Base-by-base conservation (phyloP, 2,113 vertebrate species). In the Malurus melanocephalus region DNA sequence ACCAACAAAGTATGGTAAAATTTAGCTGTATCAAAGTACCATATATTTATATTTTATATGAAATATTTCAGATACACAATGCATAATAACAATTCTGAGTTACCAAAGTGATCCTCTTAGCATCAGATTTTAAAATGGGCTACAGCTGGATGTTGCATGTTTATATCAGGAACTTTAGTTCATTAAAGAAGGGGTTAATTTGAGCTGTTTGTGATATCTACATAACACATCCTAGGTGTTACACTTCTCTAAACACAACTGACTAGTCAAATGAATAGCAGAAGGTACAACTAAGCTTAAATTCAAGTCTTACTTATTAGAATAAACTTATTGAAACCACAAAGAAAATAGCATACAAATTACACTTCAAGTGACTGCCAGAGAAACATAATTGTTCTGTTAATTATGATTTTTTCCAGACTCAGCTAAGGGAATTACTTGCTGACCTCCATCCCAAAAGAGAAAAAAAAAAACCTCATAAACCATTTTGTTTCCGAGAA, bases 371-470 rank as follows among this genome's bases (percentile, higher is more conserved):
- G 51, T 72, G 56, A 67, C 30, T 52, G 53, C 52, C 60, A 87
- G 67, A 65, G 72, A 93, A 93, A 62, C n/a, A 74, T 59, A 53
- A 52, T 40, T 92, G 65, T 68, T 91, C 46, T 88, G 45, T 11
- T 92, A 26, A 10, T 91, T 42, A 21, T 32, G 35, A 64, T 66
- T 92, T 90, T 68, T 89, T 67, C 80, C 42, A 62, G 90, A 78
- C 88, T 94, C 66, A 89, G 69, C 61, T 68, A 92, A 87, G 79
- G 64, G n/a, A 90, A 87, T 85, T 80, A 76, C 80, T 97, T 95
- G 74, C 83, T 96, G 84, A 91, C 67, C 91, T 97, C 84, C 96
- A 93, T 73, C 87, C 81, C 87, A 77, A 80, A 90, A 85, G 26
- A 87, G 33, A 33, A 33, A 84, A 18, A 51, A 64, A 84, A 18